Base-by-base conservation (phyloP, 2,113 vertebrate species). In the Bufo gargarizans region DNA sequence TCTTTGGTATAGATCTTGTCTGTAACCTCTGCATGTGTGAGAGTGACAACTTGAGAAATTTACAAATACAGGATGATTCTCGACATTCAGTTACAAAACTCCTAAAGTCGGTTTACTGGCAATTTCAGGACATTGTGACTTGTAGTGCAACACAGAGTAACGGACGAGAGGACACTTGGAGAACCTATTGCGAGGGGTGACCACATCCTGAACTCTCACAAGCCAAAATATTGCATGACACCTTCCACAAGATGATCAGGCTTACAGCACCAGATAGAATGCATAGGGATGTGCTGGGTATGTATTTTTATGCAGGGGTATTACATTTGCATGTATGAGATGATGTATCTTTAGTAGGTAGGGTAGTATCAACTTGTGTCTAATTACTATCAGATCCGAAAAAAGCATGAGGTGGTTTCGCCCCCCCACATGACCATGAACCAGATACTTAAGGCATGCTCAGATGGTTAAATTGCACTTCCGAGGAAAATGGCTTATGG, bases 171-270 rank as follows among this genome's bases (percentile, higher is more conserved):
- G 77, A 74, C 80, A 61, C 69, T 56, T 84, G 89, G 88, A 69
- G 91, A 84, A 76, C 77, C 33, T 90, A 88, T 89, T 92, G 86
- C 82, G 88, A 74, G 63, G 33, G 87, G 50, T 92, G 91, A 90
- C 91, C 90, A 91, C 90, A 91, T 89, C 89, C 76, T 88, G 87
- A 77, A 71, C 67, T 82, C 78, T 74, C 47, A 78, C 55, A 17
- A 11, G 56, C 3, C 58, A 76, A 13, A 81, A 81, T 81, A 53
- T 86, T 78, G 85, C 86, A 71, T 71, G 86, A 79, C 8, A 56
- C 63, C 17, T 45, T 59, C 67, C 14, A 50, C 45, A 76, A 20
- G 45, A 49, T 74, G 45, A 47, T 17, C 43, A 47, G 47, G 45
- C 72, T 72, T 43, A 72, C 14, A 72, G 11, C 43, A 50, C 16